Evolutionary conservation across 1,140 invertebrate genomes (phyloP).

Genomic region (Halictus rubicundus): DNA sequence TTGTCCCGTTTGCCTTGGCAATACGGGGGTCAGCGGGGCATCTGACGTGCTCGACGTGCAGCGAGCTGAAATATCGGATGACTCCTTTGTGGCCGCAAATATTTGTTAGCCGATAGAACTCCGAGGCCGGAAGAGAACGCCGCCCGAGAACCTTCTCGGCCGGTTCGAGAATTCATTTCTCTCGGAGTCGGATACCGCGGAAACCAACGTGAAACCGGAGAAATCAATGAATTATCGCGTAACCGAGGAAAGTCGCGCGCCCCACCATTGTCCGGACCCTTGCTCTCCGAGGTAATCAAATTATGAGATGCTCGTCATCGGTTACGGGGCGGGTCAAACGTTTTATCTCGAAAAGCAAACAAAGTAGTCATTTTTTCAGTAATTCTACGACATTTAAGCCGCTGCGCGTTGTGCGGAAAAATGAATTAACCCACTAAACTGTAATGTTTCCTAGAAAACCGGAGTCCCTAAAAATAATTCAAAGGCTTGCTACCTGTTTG

Average conservation of each 20-base stretch:
- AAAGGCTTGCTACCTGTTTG: too few relatives aligned
- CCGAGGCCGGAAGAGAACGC: not conserved
- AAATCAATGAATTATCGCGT: not conserved
- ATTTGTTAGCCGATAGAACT: not conserved
- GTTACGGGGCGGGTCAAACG: not conserved
- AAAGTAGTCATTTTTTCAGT: too few relatives aligned
- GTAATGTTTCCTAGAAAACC: too few relatives aligned
- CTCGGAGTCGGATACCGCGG: too few relatives aligned
- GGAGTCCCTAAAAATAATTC: too few relatives aligned
- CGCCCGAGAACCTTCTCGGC: not conserved
- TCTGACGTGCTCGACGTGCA: not conserved
- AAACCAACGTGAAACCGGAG: not conserved
- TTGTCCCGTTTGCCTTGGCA: not conserved
- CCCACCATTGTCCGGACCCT: not conserved
- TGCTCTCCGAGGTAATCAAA: not conserved
- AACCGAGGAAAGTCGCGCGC: not conserved
- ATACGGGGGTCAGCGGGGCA: conserved; percentile 1
- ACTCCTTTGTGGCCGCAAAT: not conserved
- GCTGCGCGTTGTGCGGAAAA: too few relatives aligned
- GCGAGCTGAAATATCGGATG: conserved; percentile 20
- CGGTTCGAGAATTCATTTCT: too few relatives aligned
- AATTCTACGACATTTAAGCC: too few relatives aligned
- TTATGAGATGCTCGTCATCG: not conserved
- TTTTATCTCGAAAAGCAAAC: too few relatives aligned
- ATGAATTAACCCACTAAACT: too few relatives aligned